Evolutionary conservation across 2,113 vertebrate genomes (phyloP), one percentile per base, ranked within the genome.

Genomic region (Donacobius atricapilla): DNA sequence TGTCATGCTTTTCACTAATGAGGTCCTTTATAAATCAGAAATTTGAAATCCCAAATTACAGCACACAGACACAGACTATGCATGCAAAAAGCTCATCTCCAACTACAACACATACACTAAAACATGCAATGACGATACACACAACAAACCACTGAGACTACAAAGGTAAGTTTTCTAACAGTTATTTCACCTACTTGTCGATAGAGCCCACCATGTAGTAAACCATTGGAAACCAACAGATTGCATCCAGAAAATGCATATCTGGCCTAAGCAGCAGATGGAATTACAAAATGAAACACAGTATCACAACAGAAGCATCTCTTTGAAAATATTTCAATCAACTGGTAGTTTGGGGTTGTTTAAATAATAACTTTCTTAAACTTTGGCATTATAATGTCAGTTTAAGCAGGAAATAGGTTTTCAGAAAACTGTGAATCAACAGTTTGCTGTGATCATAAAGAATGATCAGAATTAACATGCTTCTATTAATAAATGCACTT

Each of bases 201-300:
- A 99, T 99, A 98, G 98, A 98, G 96, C 99, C 99, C 92, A 98
- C 99, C 99, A 99, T 99, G 98, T 99, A 99, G 98, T 99, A 99
- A 97, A 99, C 99, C 99, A 99, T 99, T 89, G 99, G 99, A 96
- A 99, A 99, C 98, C 99, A 99, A 98, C 99, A 99, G 97, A 99
- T 99, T 96, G 99, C 99, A 98, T 99, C 99, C 97, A 99, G 98
- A 98, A 99, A 99, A 98, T 99, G 99, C 98, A 99, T 98, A 98
- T 99, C 99, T 97, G 99, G 99, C 98, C 99, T 99, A 97, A 76
- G 97, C 95, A 97, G 97, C 97, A 97, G 97, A 96, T 95, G 95
- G 97, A 96, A 97, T 98, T 96, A 98, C 97, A 98, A 98, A 98
- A 98, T 95, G 98, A 98, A 98, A 98, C 95, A 98, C 92, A 97